phyloP scores from a whole-genome alignment of 1,140 invertebrate genomes.

The Nasonia giraulti region DNA sequence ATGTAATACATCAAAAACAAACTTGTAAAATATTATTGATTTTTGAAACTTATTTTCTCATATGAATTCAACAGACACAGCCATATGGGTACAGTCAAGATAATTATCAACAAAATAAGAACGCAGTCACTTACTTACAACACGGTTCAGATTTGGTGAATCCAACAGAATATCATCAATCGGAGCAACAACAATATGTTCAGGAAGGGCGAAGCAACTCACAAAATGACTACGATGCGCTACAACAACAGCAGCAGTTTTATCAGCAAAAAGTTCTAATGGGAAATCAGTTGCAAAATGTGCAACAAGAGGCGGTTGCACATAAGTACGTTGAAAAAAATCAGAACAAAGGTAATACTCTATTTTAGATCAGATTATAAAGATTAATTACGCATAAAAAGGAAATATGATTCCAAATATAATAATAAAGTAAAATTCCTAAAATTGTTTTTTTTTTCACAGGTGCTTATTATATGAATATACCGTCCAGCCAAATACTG shows the following conservation, averaged over 20 bases:
- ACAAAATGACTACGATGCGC: slow-evolving; percentile 54
- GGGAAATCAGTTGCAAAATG: slow-evolving; percentile 64
- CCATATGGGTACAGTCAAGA: slow-evolving; percentile 56
- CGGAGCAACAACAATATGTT: slow-evolving; percentile 44
- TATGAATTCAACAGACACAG: slow-evolving; percentile 44
- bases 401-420: too few species aligned
- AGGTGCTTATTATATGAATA: slow-evolving; percentile 64
- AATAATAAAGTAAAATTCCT: background rate
- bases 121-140: slow-evolving; percentile 52
- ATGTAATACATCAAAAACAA: too few species aligned
- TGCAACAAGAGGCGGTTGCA: slow-evolving; percentile 62
- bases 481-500: slow-evolving; percentile 64
- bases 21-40: background rate
- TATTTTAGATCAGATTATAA: background rate
- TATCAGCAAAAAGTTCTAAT: slow-evolving; percentile 64
- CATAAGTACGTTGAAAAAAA: slow-evolving; percentile 59
- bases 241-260: slow-evolving; percentile 54
- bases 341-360: slow-evolving; percentile 58
- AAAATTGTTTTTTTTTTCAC: slow-evolving; percentile 28
- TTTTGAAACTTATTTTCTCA: slow-evolving; percentile 1
- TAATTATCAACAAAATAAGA: slow-evolving; percentile 54
- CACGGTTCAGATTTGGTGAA: background rate
- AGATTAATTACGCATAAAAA: background rate
- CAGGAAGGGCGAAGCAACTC: slow-evolving; percentile 45
- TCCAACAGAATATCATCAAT: slow-evolving; percentile 48